These are phyloP conservation scores for Megastigmus dorsalis DNA, from an alignment of 2,888 invertebrate genomes.

Conservation along the genomic window DNA sequence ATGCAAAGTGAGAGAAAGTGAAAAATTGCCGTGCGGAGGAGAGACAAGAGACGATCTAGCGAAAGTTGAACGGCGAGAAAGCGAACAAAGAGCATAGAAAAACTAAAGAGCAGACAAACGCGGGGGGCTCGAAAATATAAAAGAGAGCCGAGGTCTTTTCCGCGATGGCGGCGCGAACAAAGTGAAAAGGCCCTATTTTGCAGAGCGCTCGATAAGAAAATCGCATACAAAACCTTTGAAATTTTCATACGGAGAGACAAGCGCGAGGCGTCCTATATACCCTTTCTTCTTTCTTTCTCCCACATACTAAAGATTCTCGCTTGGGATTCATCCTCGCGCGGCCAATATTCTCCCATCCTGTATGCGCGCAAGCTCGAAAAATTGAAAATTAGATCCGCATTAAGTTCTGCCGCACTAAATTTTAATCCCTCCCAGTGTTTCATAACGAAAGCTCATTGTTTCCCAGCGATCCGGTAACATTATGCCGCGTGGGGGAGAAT, in stretches of 20 bases:
- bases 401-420: not conserved
- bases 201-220: not conserved
- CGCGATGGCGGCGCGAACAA: not conserved
- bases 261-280: no score
- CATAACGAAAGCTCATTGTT: slow-evolving; percentile 28
- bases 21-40: not conserved
- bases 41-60: not conserved
- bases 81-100: not conserved
- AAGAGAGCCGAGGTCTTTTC: not conserved
- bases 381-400: slow-evolving; percentile 33
- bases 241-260: not conserved
- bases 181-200: slow-evolving; percentile 19
- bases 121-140: not conserved
- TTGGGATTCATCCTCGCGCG: not conserved
- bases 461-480: not conserved
- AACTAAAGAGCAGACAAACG: not conserved
- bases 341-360: not conserved
- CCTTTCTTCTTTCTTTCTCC: not conserved
- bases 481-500: not conserved
- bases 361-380: not conserved
- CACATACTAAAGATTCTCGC: no score
- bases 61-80: not conserved
- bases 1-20: no score
- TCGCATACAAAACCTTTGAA: not conserved
- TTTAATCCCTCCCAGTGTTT: slow-evolving; percentile 11